Conservation (phyloP, 1,140 invertebrate genomes). For the Chelonus insularis region DNA sequence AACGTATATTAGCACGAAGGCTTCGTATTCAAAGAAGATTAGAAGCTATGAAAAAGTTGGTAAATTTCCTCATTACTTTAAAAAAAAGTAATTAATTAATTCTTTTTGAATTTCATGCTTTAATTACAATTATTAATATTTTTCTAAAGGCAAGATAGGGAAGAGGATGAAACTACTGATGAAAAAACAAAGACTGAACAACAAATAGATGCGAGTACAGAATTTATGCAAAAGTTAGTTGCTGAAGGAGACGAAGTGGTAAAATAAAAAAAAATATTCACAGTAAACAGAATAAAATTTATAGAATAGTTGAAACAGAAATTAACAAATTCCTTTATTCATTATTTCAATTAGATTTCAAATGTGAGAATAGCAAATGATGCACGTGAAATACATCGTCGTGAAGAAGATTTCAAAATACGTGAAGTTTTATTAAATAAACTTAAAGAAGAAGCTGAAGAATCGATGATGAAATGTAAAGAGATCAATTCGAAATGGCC, state of each 20-base stretch:
- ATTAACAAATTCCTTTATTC: no score
- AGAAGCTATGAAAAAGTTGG: conserved; percentile 63
- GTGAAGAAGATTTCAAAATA: conserved; percentile 57
- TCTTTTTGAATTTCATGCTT: no score
- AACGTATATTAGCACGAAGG: conserved; percentile 66
- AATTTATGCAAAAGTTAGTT: conserved; percentile 64
- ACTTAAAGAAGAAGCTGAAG: conserved; percentile 69
- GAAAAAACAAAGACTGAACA: conserved; percentile 60
- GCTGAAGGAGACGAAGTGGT: conserved; percentile 72
- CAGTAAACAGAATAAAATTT: no score
- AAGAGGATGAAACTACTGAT: conserved; percentile 40
- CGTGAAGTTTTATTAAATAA: conserved; percentile 61
- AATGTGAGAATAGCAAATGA: conserved; percentile 76
- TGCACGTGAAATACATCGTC: conserved; percentile 66
- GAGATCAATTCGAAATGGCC: conserved; percentile 76
- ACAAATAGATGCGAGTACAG: conserved; percentile 64
- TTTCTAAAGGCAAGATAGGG: conserved; percentile 29
- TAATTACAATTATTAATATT: conserved; percentile 10
- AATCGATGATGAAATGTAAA: conserved; percentile 69
- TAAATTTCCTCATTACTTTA: conserved; percentile 1
- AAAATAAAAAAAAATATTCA: conserved; percentile 39
- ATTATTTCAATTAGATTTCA: conserved; percentile 48
- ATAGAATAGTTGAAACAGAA: no score
- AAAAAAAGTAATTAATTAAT: no score
- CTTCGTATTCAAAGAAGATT: conserved; percentile 65